Percentiles rank a stretch among this genome's conserved stretches.
Conservation (phyloP, 2,888 invertebrate species). For the Geotrupes spiniger region DNA sequence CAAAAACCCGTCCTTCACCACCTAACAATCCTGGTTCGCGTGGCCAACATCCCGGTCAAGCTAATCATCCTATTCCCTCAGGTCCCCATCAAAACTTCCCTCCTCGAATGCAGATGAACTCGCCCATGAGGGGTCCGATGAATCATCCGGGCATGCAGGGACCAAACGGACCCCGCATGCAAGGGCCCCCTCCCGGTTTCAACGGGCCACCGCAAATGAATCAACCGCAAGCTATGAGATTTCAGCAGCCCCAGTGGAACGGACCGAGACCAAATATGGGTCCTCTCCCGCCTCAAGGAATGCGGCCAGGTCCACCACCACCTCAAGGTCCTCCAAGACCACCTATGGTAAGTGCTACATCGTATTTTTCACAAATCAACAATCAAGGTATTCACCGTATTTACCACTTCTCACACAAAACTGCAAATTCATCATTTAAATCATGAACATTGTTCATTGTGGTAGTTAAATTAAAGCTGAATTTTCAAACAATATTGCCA, state of each 20-base stretch:
- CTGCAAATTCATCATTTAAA: slow-evolving; percentile 5
- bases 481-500: too few relatives aligned
- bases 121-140: slow-evolving; percentile 49
- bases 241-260: slow-evolving; percentile 60
- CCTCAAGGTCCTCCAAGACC: slow-evolving; percentile 59
- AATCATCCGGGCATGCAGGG: slow-evolving; percentile 53
- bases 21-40: slow-evolving; percentile 63
- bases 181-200: slow-evolving; percentile 58
- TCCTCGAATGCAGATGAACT: slow-evolving; percentile 51
- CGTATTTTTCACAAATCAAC: too few relatives aligned
- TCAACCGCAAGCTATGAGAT: slow-evolving; percentile 60
- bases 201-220: slow-evolving; percentile 59
- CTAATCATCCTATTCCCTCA: slow-evolving; percentile 56
- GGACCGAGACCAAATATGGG: slow-evolving; percentile 57
- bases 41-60: slow-evolving; percentile 60
- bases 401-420: neutral
- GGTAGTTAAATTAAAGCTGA: too few relatives aligned
- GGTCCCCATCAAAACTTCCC: slow-evolving; percentile 59
- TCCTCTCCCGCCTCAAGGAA: slow-evolving; percentile 48
- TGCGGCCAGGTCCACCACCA: slow-evolving; percentile 59
- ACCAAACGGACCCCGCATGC: slow-evolving; percentile 57
- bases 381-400: neutral
- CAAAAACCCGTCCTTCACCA: slow-evolving; percentile 83
- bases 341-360: slow-evolving; percentile 54
- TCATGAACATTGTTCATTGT: too few relatives aligned